phyloP scores from a whole-genome alignment of 1,140 invertebrate genomes.

The Drosophila pseudoananassae region DNA sequence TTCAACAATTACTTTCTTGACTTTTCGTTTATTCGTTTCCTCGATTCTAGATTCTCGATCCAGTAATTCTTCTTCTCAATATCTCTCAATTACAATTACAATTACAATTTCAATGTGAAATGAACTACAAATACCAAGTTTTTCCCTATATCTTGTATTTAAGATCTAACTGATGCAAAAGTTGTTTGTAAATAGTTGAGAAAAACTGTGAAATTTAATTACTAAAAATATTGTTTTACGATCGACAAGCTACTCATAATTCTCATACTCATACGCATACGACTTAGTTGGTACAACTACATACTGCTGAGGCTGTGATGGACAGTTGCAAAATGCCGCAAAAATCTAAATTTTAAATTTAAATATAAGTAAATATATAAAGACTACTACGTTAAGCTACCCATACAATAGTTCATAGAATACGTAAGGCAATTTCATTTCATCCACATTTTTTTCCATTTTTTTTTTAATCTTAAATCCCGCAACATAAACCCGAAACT shows the following conservation, averaged over 20 bases:
- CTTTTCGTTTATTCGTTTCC: conserved; percentile 13
- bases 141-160: conserved; percentile 19
- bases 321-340: conserved; percentile 49
- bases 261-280: not conserved
- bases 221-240: conserved; percentile 36
- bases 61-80: not conserved
- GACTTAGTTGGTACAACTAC: conserved; percentile 10
- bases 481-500: conserved; percentile 38
- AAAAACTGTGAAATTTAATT: conserved; percentile 51
- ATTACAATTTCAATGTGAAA: conserved; percentile 76
- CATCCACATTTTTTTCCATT: not conserved
- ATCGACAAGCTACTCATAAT: conserved; percentile 24
- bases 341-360: not conserved
- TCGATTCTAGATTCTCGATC: not conserved
- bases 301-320: conserved; percentile 37
- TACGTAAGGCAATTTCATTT: conserved; percentile 71
- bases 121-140: conserved; percentile 62
- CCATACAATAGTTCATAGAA: conserved; percentile 74
- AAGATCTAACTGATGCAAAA: conserved; percentile 42
- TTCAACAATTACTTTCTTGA: conserved; percentile 14
- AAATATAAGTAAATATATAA: conserved; percentile 48
- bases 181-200: conserved; percentile 55
- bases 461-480: conserved; percentile 45
- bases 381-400: conserved; percentile 58
- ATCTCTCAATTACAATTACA: conserved; percentile 1